Evolutionary conservation across 2,888 invertebrate species (phyloP), one percentile per base, ranked within the genome.

Genomic region (Danaus chrysippus): DNA sequence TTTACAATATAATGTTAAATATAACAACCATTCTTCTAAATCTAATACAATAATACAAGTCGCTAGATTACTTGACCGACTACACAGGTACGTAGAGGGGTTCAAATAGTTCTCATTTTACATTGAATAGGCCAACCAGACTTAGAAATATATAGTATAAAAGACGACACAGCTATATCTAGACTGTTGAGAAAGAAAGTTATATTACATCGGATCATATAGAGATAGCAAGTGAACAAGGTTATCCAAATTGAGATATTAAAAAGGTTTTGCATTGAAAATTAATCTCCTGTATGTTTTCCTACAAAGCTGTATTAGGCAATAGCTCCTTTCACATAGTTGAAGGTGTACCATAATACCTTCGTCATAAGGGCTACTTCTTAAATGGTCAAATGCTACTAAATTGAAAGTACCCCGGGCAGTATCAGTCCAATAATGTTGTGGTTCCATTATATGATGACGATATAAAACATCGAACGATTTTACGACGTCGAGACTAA

Each of bases 1-100:
- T 78, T 76, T 77, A 72, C 66, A 69, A 70, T 75, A 74, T 72
- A 62, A 60, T 66, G 62, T 76, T 73, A 70, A 67, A 76, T 77
- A 72, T 67, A 70, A 69, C 65, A 63, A 64, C 64, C 66, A 62
- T 67, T 58, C 64, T 42, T 58, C 66, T 66, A 64, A 53, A 64
- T 64, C 64, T 66, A 60, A 42, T 52, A 15, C n/a, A 42, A 57
- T 41, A 34, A 59, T 49, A 49, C 13, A 15, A 13, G 13, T 13
- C 15, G 46, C 46, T 46, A 46, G 6, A 34, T 34, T 34, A 34
- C 23, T 34, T 34, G 23, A 34, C 23, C 6, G 23, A 23, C 23
- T 6, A 34, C 23, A 34, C 23, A 34, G 23, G 23, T 34, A 34
- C 23, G 23, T 34, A 5, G 23, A 34, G 23, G 23, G 23, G 23